phyloP scores from a whole-genome alignment of 2,113 vertebrate genomes.

The Microcebus ravelobensis region DNA sequence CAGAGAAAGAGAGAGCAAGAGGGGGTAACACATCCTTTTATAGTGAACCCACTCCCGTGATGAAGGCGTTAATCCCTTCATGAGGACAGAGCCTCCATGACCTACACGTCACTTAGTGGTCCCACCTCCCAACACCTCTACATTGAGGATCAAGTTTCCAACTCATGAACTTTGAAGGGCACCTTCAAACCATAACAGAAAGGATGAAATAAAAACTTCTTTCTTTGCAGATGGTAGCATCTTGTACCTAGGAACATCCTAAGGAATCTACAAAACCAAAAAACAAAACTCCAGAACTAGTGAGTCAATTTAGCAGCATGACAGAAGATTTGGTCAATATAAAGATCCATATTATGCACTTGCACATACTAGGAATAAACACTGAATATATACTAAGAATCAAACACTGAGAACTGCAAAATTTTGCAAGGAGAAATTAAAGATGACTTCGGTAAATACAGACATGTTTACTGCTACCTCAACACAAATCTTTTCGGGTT shows the following conservation, averaged over 20 bases:
- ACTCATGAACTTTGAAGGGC: neutral
- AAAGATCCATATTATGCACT: neutral
- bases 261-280: neutral
- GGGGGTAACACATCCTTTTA: neutral
- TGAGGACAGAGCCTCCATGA: neutral
- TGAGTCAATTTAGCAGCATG: neutral
- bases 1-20: neutral
- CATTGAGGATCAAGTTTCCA: neutral
- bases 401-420: neutral
- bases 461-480: neutral
- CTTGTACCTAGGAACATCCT: neutral
- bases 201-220: neutral
- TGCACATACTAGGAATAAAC: neutral
- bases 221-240: neutral
- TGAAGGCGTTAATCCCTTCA: neutral
- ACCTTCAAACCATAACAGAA: neutral
- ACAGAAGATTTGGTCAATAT: neutral
- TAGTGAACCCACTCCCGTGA: neutral
- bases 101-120: neutral
- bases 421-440: neutral
- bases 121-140: neutral
- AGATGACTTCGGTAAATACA: neutral
- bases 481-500: neutral
- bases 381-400: neutral
- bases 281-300: neutral